These are phyloP conservation scores for Drosophila melanogaster DNA, from an alignment of 1,140 invertebrate genomes.

Conservation along the genomic window Release_6_plus_ISO1_MT NT_037436.4:11599001-11599500, in stretches of 20 bases:
- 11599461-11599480: too few species aligned
- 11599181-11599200: conserved; percentile 29
- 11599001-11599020: conserved; percentile 58
- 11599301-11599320: conserved; percentile 12
- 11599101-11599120: conserved; percentile 12
- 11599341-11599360: conserved; percentile 46
- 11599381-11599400: conserved; percentile 32
- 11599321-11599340: conserved; percentile 45
- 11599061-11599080: conserved; percentile 52
- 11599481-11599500: too few species aligned
- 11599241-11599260: conserved; percentile 57
- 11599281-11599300: background rate
- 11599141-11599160: conserved; percentile 56
- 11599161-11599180: conserved; percentile 50
- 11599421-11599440: too few species aligned
- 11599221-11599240: conserved; percentile 16
- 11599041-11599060: conserved; percentile 30
- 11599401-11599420: too few species aligned
- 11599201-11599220: conserved; percentile 11
- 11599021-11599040: conserved; percentile 60
- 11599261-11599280: background rate
- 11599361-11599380: conserved; percentile 63
- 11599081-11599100: conserved; percentile 54
- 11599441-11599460: too few species aligned
- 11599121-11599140: conserved; percentile 34